Evolutionary conservation across 1,140 invertebrate species (phyloP).

Genomic region (Microvelia longipes): DNA sequence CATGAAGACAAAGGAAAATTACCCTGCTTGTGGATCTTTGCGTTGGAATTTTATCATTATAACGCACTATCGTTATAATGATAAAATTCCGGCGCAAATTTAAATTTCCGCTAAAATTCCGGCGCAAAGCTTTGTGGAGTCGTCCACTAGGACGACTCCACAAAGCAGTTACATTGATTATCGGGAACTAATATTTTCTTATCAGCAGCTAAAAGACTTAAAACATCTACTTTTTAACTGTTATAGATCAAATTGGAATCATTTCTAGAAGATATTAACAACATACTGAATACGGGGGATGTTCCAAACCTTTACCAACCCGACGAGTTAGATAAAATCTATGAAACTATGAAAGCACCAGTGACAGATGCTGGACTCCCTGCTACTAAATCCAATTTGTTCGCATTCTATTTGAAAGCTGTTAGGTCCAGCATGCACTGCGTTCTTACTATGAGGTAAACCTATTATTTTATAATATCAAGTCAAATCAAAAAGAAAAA

Average conservation of each 20-base stretch:
- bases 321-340: constrained; percentile 48
- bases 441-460: constrained; percentile 46
- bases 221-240: too few relatives aligned
- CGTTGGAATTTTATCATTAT: too few relatives aligned
- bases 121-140: too few relatives aligned
- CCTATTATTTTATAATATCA: not conserved
- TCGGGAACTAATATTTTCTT: too few relatives aligned
- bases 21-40: too few relatives aligned
- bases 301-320: constrained; percentile 46
- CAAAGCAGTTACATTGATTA: too few relatives aligned
- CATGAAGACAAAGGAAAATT: too few relatives aligned
- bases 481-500: not conserved
- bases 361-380: constrained; percentile 44
- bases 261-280: constrained; percentile 53
- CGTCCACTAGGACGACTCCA: too few relatives aligned
- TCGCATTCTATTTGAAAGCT: constrained; percentile 45
- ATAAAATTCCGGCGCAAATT: too few relatives aligned
- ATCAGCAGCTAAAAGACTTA: too few relatives aligned
- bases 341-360: constrained; percentile 40
- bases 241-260: constrained; percentile 44
- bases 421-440: constrained; percentile 46
- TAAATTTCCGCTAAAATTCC: too few relatives aligned
- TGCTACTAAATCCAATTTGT: constrained; percentile 57
- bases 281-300: constrained; percentile 49
- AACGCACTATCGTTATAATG: too few relatives aligned